A percentile compares a stretch with the other conserved stretches of the same genome.
These are phyloP conservation scores for Eidolon helvum DNA, from an alignment of 2,113 vertebrate genomes.

Conservation along the genomic window DNA sequence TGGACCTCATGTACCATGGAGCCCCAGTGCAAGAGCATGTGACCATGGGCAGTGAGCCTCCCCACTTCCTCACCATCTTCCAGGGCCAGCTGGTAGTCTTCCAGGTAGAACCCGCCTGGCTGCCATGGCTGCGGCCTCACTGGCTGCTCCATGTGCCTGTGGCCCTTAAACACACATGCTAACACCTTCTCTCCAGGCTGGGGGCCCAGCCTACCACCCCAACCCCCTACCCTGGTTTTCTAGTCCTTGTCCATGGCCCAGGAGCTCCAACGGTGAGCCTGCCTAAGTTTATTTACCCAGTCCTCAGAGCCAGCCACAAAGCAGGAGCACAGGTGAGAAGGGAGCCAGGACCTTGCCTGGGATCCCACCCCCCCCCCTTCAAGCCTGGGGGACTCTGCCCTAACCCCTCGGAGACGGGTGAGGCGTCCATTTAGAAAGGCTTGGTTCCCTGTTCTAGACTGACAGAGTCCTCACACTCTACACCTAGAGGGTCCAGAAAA, in stretches of 20 bases:
- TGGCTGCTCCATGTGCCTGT: fast-evolving
- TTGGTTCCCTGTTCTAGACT: background rate
- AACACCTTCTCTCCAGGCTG: background rate
- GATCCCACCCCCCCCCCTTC: background rate
- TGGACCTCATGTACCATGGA: slow-evolving; percentile 84
- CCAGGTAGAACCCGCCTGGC: slow-evolving; percentile 81
- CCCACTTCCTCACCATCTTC: slow-evolving; percentile 91
- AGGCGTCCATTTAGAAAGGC: background rate
- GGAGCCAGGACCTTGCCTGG: background rate
- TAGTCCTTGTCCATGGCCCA: background rate
- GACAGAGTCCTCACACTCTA: no score
- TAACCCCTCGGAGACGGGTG: background rate
- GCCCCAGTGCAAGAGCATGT: slow-evolving; percentile 87
- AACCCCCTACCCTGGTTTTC: background rate
- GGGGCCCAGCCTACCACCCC: background rate
- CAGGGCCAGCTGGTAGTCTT: slow-evolving; percentile 89
- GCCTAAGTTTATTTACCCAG: background rate
- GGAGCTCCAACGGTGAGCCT: background rate
- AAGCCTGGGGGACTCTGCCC: background rate
- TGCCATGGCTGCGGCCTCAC: background rate
- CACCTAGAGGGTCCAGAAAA: background rate
- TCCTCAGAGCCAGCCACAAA: background rate
- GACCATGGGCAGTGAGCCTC: slow-evolving; percentile 90
- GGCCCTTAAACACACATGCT: background rate
- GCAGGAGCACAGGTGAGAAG: background rate